Evolutionary conservation across 1,140 invertebrate genomes (phyloP).

Genomic region (Drosophila jambulina): DNA sequence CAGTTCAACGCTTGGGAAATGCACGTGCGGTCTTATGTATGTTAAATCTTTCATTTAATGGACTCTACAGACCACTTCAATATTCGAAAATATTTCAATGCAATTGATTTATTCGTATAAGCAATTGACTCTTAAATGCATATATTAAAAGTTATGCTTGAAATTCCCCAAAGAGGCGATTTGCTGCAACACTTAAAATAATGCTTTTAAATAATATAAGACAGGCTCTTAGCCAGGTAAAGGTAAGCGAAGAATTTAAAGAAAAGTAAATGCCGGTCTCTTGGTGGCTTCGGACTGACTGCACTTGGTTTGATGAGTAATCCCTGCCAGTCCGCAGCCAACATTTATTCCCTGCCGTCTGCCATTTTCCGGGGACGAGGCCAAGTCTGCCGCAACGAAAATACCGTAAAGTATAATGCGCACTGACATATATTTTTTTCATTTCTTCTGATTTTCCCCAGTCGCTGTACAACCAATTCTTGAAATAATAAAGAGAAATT

Average conservation of each 20-base stretch:
- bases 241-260: background rate
- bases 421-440: constrained; percentile 29
- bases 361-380: constrained; percentile 22
- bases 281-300: constrained; percentile 12
- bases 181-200: background rate
- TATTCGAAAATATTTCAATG: background rate
- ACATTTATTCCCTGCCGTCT: constrained; percentile 38
- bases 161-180: background rate
- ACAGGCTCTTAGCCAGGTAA: background rate
- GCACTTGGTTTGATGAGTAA: constrained; percentile 39
- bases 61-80: background rate
- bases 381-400: constrained; percentile 25
- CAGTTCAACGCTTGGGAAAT: background rate
- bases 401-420: constrained; percentile 29
- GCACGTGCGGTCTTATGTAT: background rate
- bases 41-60: background rate
- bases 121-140: background rate
- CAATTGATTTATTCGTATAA: background rate
- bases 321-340: constrained; percentile 29
- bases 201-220: background rate
- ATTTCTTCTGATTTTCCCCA: constrained; percentile 18
- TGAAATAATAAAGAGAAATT: constrained; percentile 39
- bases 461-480: constrained; percentile 16
- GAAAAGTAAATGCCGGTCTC: constrained; percentile 20
- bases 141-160: no score